These are phyloP conservation scores for Leptinotarsa tumamoca DNA, from an alignment of 2,888 invertebrate genomes.

Conservation along the genomic window DNA sequence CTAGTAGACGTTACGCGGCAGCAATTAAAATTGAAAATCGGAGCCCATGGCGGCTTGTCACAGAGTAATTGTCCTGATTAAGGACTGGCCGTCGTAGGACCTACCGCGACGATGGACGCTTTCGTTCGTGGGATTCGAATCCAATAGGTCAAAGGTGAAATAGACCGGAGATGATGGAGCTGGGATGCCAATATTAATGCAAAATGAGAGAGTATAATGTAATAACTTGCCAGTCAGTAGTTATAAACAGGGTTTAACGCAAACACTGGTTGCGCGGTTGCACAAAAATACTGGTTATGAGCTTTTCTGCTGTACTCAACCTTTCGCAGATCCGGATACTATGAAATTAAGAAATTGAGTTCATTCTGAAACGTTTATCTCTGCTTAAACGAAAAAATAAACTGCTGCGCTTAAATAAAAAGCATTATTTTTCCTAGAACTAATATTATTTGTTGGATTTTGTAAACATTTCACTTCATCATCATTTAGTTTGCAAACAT, in stretches of 20 bases:
- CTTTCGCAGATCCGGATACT: no score
- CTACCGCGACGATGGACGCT: constrained; percentile 49
- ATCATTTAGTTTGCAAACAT: no score
- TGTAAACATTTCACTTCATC: no score
- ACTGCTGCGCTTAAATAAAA: no score
- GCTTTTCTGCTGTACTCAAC: no score
- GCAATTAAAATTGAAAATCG: constrained; percentile 36
- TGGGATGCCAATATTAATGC: constrained; percentile 11
- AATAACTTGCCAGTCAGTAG: background rate
- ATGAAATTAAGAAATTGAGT: no score
- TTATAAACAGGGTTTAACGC: background rate
- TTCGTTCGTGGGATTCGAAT: constrained; percentile 42
- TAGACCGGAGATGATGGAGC: constrained; percentile 15
- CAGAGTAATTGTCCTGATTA: constrained; percentile 44
- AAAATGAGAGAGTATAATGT: constrained; percentile 1
- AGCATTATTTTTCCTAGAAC: no score
- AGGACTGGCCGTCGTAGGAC: constrained; percentile 41
- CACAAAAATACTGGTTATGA: no score
- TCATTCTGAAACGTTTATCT: no score
- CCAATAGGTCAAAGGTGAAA: constrained; percentile 38
- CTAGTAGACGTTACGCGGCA: constrained; percentile 29
- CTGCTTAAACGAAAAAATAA: no score
- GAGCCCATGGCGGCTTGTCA: constrained; percentile 37
- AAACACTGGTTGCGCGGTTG: no score
- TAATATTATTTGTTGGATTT: no score